Evolutionary conservation across 2,888 invertebrate genomes (phyloP).

Genomic region (Schrankia costaestrigalis): DNA sequence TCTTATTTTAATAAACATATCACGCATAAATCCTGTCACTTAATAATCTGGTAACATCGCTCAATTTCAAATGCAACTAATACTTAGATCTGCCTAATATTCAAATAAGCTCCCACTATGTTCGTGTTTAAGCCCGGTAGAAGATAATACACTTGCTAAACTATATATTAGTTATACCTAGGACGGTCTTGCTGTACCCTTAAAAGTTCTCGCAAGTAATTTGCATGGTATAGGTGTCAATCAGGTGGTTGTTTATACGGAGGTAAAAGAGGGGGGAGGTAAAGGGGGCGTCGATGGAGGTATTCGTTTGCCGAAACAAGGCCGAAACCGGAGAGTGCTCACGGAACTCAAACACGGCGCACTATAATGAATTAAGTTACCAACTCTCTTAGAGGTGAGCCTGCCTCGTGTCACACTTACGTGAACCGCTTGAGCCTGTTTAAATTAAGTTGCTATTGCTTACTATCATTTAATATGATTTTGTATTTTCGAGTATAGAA

Average conservation of each 20-base stretch:
- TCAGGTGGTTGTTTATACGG: conserved; percentile 58
- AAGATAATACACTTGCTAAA: conserved; percentile 22
- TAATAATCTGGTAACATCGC: no score
- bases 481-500: no score
- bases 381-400: conserved; percentile 56
- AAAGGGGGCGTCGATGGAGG: conserved; percentile 24
- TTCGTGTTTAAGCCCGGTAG: no score
- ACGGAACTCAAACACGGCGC: conserved; percentile 68
- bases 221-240: conserved; percentile 61
- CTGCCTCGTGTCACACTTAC: conserved; percentile 56
- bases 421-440: not conserved
- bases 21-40: no score
- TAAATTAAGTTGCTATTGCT: conserved; percentile 21
- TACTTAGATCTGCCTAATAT: no score
- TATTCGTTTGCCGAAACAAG: conserved; percentile 49
- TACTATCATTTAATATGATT: not conserved
- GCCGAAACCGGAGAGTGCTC: conserved; percentile 49
- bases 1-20: no score
- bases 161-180: conserved; percentile 20
- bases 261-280: no score
- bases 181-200: conserved; percentile 23
- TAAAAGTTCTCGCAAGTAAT: conserved; percentile 43
- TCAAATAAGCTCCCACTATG: no score
- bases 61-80: no score
- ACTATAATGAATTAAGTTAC: conserved; percentile 77